Conservation (phyloP, 2,888 invertebrate species). For the Dorcus parallelipipedus region DNA sequence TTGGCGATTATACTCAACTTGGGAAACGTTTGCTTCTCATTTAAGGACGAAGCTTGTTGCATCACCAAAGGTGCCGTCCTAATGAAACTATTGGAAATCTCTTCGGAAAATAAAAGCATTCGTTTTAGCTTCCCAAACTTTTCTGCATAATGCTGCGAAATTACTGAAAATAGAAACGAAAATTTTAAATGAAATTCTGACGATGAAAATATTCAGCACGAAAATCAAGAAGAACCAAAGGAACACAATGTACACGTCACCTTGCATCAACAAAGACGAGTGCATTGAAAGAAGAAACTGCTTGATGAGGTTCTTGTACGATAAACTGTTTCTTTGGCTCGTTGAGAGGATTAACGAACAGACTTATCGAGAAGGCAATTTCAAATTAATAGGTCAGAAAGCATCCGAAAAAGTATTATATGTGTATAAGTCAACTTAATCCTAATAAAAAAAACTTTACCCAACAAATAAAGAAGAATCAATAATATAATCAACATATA, state of each 20-base stretch:
- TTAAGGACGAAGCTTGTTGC: slow-evolving; percentile 23
- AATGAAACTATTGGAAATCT: neutral
- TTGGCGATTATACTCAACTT: slow-evolving; percentile 42
- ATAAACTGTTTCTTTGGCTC: slow-evolving; percentile 43
- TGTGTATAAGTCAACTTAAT: too few relatives aligned
- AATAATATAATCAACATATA: too few relatives aligned
- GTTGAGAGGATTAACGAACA: slow-evolving; percentile 36
- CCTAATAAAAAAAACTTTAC: too few relatives aligned
- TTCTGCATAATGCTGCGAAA: slow-evolving; percentile 31
- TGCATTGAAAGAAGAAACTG: slow-evolving; percentile 45
- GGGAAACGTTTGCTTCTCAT: slow-evolving; percentile 40
- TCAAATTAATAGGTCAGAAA: slow-evolving; percentile 36
- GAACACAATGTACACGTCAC: slow-evolving; percentile 35
- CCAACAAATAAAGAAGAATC: too few relatives aligned
- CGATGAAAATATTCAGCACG: slow-evolving; percentile 37
- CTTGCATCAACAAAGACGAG: slow-evolving; percentile 38
- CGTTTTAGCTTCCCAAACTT: slow-evolving; percentile 33
- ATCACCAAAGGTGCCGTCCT: slow-evolving; percentile 16
- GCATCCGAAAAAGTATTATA: too few relatives aligned
- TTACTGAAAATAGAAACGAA: slow-evolving; percentile 29
- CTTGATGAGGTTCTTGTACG: slow-evolving; percentile 45
- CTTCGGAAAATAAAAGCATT: neutral
- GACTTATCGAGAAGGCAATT: slow-evolving; percentile 26
- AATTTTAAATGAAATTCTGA: slow-evolving; percentile 33
- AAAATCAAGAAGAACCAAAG: slow-evolving; percentile 28